Conservation (phyloP, 2,888 invertebrate genomes). For the Rhyacophila evoluta region DNA sequence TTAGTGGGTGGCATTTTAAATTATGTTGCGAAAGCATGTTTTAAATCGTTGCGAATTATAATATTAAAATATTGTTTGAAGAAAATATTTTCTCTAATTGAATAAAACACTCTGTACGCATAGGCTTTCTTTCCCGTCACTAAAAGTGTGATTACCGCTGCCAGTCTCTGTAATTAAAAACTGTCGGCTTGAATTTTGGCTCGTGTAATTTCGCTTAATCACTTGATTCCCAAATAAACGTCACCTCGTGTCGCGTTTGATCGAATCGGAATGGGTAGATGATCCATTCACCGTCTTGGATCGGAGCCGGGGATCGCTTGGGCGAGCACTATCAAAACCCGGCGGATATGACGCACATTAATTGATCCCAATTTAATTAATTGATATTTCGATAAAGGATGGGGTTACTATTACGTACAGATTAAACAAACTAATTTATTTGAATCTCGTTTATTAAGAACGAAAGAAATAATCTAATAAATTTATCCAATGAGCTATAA, state of each 20-base stretch:
- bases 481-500: no score
- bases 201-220: slow-evolving; percentile 23
- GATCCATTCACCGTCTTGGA: neutral
- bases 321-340: neutral
- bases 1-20: no score
- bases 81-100: neutral
- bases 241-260: slow-evolving; percentile 20
- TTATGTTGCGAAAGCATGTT: no score
- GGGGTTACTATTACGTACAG: no score
- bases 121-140: neutral
- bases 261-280: neutral
- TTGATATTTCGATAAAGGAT: neutral
- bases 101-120: slow-evolving; percentile 2
- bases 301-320: neutral
- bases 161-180: slow-evolving; percentile 32
- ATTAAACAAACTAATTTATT: no score
- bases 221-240: slow-evolving; percentile 17
- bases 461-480: no score
- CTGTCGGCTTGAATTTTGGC: slow-evolving; percentile 19
- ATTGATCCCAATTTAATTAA: neutral
- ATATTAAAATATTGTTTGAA: no score
- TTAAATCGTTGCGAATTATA: no score
- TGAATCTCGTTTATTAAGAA: no score
- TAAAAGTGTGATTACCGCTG: neutral
- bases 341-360: neutral